Evolutionary conservation across 2,888 invertebrate genomes (phyloP), one percentile per base, ranked within the genome.

Genomic region (Ormyrus rosae): DNA sequence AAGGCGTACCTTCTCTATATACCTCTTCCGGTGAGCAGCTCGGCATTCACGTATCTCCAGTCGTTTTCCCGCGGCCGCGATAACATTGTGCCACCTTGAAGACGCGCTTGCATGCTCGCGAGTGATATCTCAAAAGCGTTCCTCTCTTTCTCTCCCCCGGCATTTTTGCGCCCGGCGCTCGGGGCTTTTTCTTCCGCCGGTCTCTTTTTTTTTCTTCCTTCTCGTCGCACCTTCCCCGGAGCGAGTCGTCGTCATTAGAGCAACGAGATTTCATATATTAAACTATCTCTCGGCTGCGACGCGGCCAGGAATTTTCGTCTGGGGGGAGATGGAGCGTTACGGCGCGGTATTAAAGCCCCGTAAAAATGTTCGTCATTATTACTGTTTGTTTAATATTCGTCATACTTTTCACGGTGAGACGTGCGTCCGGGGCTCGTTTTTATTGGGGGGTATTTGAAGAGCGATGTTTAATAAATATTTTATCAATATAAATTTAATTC

Each of bases 241-340:
- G 67, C 61, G 53, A 61, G 72, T 69, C 74, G 34, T 75, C 83
- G 83, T 83, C 83, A 80, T 84, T 84, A 84, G 80, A 63, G 78
- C 72, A 64, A 74, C 80, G 83, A 81, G 82, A 81, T 84, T 84
- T 84, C 83, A 81, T 84, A 84, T 75, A 80, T 80, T 80, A 70
- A 80, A 80, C 69, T 70, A 75, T 80, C 70, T 70, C 55, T 64
- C 10, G 53, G 10, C 45, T 45, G 78, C 55, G 60, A 46, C 11
- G 7, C n/a, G 2, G 13, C 53, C 50, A 34, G 56, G 53, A 64
- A 69, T 69, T 70, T 69, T 79, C 68, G 68, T 79, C 48, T 53
- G 19, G 56, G 7, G 7, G 11, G 19, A 45, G 6, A 8, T 1
- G 34, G 11, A 55, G 13, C 10, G 53, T 48, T 55, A 70, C 8